Evolutionary conservation across 2,888 invertebrate genomes (phyloP).

Genomic region (Lepidocyrtoides sp.): DNA sequence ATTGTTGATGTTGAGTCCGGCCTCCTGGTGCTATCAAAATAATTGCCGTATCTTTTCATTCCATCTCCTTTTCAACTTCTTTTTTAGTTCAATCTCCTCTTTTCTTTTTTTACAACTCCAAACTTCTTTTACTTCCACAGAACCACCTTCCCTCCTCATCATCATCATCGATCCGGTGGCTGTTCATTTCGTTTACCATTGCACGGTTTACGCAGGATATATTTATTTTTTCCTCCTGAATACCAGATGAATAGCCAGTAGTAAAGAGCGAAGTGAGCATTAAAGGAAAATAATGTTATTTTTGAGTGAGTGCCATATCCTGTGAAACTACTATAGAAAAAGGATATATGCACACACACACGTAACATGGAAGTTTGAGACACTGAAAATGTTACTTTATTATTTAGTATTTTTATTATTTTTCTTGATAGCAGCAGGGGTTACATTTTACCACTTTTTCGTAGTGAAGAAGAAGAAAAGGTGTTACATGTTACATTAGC

Average conservation of each 20-base stretch:
- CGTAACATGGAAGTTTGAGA: conserved; percentile 52
- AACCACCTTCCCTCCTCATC: conserved; percentile 40
- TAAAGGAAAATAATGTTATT: conserved; percentile 49
- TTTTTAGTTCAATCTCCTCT: conserved; percentile 53
- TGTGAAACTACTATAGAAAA: conserved; percentile 39
- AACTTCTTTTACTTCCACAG: conserved; percentile 42
- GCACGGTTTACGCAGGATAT: conserved; percentile 79
- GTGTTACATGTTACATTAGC: conserved; percentile 73
- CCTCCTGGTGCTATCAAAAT: conserved; percentile 85
- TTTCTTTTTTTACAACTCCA: conserved; percentile 42
- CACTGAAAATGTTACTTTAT: conserved; percentile 40
- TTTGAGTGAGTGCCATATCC: conserved; percentile 69
- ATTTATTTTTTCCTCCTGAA: conserved; percentile 25
- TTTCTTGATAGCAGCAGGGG: conserved; percentile 74
- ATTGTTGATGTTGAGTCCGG: conserved; percentile 81
- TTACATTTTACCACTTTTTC: conserved; percentile 59
- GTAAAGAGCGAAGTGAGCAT: background rate
- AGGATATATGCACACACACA: background rate
- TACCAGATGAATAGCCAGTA: background rate
- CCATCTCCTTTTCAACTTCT: conserved; percentile 70
- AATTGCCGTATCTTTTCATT: conserved; percentile 85
- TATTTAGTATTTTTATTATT: conserved; percentile 72
- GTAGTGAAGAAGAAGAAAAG: conserved; percentile 46
- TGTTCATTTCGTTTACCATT: conserved; percentile 21
- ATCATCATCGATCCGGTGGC: conserved; percentile 16